Conservation (phyloP, 2,113 vertebrate species). For the Hyla sarda region DNA sequence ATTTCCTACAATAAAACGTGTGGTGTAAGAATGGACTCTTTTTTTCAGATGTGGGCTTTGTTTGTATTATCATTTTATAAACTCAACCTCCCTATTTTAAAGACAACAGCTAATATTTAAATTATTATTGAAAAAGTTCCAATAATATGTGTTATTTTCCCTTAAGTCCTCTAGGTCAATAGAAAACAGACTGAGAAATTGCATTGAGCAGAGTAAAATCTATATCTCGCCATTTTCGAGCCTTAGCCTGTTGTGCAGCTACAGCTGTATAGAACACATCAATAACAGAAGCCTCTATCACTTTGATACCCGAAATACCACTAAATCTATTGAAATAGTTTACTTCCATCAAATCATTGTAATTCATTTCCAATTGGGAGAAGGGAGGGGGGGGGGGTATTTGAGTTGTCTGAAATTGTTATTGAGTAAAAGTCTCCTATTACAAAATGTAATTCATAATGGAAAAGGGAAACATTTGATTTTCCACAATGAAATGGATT, state of each 20-base stretch:
- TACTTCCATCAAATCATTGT: slow-evolving; percentile 24
- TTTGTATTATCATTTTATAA: background rate
- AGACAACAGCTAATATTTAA: slow-evolving; percentile 43
- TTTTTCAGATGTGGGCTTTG: background rate
- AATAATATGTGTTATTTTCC: slow-evolving; percentile 42
- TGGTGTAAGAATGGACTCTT: too few relatives aligned
- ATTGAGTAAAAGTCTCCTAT: slow-evolving; percentile 20
- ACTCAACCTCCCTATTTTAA: too few relatives aligned
- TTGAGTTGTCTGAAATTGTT: slow-evolving; percentile 8
- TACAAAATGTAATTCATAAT: slow-evolving; percentile 40
- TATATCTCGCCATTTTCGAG: slow-evolving; percentile 55
- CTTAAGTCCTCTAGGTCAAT: slow-evolving; percentile 51
- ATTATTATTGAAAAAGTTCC: slow-evolving; percentile 43
- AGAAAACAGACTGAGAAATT: slow-evolving; percentile 41
- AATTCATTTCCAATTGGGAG: background rate
- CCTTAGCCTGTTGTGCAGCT: slow-evolving; percentile 44
- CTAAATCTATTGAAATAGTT: slow-evolving; percentile 26
- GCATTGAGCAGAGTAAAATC: slow-evolving; percentile 54
- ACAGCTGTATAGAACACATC: slow-evolving; percentile 42
- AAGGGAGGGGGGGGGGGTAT: background rate
- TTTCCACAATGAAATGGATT: slow-evolving; percentile 49
- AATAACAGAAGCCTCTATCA: slow-evolving; percentile 24
- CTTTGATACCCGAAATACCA: slow-evolving; percentile 42
- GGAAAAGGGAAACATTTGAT: slow-evolving; percentile 24
- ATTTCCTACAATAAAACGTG: too few relatives aligned